Evolutionary conservation across 2,888 invertebrate genomes (phyloP), one percentile per base, ranked within the genome.

Genomic region (Heliconius erato): DNA sequence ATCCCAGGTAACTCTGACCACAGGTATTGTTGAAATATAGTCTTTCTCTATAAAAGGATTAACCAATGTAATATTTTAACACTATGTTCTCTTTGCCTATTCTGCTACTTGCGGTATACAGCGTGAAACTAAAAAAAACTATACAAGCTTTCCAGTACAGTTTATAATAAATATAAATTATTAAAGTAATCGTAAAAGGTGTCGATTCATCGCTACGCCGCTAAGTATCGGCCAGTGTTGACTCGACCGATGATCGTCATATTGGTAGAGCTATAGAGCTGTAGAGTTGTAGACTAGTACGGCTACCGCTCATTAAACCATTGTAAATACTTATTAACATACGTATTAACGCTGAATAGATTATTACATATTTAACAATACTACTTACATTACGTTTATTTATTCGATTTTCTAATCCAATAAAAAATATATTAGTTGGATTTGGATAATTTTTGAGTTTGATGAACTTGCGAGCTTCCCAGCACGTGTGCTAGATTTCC

Each of bases 121-220:
- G 16, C 16, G 49, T 49, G 49, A 14, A 49, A 9, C 49, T 16
- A 12, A 49, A 49, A 16, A 49, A 49, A 16, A 49, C 4, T 63
- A 63, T n/a, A 63, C 7, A 63, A 63, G 3, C 63, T 4, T 4
- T 59, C n/a, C 26, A 28, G 16, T 67, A 67, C 16, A 71, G 63
- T 44, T 49, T 26, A 44, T 35, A 44, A 71, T 71, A 72, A 44
- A 49, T 16, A 72, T 26, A 16, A 1, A 72, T 72, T 9, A 72
- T 72, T 72, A 26, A 72, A 72, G 16, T 44, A 91, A 92, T 90
- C 90, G 91, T 92, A 91, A 91, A 91, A 92, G 91, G 90, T 91
- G 88, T 89, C 91, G 88, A 85, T 85, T 88, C 88, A 89, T 90
- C 90, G 91, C 90, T 89, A 91, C 89, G 85, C 84, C 78, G 80